Evolutionary conservation across 2,888 invertebrate species (phyloP), one percentile per base, ranked within the genome.

Genomic region (Therioaphis trifolii): DNA sequence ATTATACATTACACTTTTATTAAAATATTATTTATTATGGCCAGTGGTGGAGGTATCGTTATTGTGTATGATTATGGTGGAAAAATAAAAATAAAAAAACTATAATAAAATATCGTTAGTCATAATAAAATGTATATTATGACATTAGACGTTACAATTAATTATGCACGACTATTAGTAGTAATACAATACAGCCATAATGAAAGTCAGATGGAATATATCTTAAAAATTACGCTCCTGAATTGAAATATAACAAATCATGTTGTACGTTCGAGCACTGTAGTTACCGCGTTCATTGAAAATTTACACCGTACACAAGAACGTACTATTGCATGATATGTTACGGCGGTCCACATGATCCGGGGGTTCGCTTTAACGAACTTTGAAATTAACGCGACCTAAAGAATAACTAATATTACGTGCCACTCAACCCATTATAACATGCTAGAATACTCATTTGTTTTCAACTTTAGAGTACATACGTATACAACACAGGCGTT

Each of bases 81-180:
- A 52, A 35, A 52, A 68, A 40, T 40, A 35, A 35, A 35, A 46
- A 52, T n/a, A 29, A 11, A 21, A n/a, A n/a, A n/a, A n/a, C n/a
- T n/a, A n/a, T n/a, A n/a, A n/a, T n/a, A n/a, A n/a, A 55, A 55
- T 11, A 55, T 21, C 55, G 43, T 49, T 27, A 7, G 29, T 29
- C 29, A n/a, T 72, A 40, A 68, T 35, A 18, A 29, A 63, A 52
- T 35, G n/a, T 35, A 35, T 12, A 52, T 21, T 72, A 72, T 72
- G 14, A 35, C n/a, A n/a, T 72, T 52, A n/a, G 18, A 27, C 11
- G 27, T 71, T 71, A 71, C 46, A 49, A 71, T 71, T 49, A 71
- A 27, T 27, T 71, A 46, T 49, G 71, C 24, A 29, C 12, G 46
- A 71, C 27, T 15, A 49, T 71, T 71, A 71, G 46, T 9, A 46